These are phyloP conservation scores for Tamandua tetradactyla DNA, from an alignment of 2,797 vertebrate species.

Conservation along the genomic window DNA sequence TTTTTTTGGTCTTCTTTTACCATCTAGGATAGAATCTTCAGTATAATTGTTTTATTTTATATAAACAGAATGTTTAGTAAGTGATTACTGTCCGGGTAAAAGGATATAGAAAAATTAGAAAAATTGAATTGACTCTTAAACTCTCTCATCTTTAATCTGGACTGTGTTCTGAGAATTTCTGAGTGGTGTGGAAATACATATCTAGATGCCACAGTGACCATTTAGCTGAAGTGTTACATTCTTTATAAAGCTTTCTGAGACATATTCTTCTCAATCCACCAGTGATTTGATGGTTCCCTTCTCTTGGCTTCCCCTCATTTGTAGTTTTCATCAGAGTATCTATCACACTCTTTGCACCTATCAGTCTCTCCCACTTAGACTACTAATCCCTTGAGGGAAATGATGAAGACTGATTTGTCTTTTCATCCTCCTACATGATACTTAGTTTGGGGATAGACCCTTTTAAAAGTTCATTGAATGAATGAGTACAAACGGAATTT, in stretches of 20 bases:
- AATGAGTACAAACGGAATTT: constrained; percentile 10
- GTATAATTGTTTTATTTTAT: neutral
- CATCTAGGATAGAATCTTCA: neutral
- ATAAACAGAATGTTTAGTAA: neutral
- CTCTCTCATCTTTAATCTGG: neutral
- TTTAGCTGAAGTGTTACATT: neutral
- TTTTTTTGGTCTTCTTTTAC: neutral
- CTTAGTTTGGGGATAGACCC: neutral
- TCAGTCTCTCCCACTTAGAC: neutral
- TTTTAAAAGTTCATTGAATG: neutral
- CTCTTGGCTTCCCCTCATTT: neutral
- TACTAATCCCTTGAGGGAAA: neutral
- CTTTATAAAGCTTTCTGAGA: neutral
- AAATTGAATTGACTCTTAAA: neutral
- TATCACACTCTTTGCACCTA: neutral
- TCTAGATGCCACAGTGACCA: neutral
- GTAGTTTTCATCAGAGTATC: neutral
- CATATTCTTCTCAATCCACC: neutral
- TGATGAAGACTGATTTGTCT: neutral
- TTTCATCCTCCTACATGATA: neutral
- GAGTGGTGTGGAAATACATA: neutral
- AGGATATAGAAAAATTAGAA: neutral
- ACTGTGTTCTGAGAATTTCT: neutral
- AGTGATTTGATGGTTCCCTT: neutral
- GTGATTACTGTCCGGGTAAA: neutral